Percentiles rank a stretch among this genome's conserved stretches.
These are phyloP conservation scores for Gastracanthus pulcherrimus DNA, from an alignment of 2,888 invertebrate species.

Conservation along the genomic window DNA sequence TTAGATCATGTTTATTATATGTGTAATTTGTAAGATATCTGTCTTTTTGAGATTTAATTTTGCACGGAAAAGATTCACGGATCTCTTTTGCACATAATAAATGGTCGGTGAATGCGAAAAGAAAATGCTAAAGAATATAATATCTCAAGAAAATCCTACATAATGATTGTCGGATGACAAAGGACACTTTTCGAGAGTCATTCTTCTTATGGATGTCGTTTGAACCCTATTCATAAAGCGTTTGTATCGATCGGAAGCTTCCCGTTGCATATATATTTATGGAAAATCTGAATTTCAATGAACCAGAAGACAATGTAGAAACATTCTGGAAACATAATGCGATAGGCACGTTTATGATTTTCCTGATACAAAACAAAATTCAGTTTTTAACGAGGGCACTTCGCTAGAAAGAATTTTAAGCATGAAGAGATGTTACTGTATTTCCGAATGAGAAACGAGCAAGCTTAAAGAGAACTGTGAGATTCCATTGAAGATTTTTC, in stretches of 20 bases:
- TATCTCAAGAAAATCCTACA: constrained; percentile 23
- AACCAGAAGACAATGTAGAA: background rate
- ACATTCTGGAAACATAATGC: background rate
- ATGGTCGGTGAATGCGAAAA: background rate
- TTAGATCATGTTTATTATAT: background rate
- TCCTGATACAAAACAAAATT: background rate
- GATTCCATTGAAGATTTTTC: background rate
- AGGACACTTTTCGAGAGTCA: constrained; percentile 19
- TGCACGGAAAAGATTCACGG: background rate
- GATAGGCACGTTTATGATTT: background rate
- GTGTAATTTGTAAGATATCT: background rate
- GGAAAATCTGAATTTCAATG: constrained; percentile 26
- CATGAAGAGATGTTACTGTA: background rate
- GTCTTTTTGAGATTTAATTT: background rate
- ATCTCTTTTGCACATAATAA: constrained; percentile 13
- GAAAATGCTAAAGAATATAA: background rate
- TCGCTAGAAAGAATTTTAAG: background rate
- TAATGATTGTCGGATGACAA: constrained; percentile 17
- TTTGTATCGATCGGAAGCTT: constrained; percentile 22
- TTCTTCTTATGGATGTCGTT: constrained; percentile 20
- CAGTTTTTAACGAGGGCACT: background rate
- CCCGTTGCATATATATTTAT: background rate
- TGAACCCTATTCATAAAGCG: constrained; percentile 18
- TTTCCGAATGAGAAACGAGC: background rate
- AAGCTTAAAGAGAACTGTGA: background rate